Evolutionary conservation across 2,113 vertebrate species (phyloP), one percentile per base, ranked within the genome.

Genomic region (Acanthochromis polyacanthus): DNA sequence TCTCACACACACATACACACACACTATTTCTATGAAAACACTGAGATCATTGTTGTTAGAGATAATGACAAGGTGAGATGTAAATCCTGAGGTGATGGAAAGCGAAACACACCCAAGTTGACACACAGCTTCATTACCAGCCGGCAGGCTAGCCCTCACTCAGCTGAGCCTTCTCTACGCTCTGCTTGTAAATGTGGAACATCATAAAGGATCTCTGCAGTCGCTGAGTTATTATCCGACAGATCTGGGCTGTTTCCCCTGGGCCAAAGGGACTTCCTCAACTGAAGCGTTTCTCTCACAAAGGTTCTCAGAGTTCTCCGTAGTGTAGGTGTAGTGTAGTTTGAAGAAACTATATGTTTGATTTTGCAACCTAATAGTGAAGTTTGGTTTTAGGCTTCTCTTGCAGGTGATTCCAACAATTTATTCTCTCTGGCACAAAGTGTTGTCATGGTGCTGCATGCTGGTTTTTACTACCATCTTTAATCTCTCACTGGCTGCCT

Each of bases 201-300:
- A 50, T 36, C 30, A 36, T 70, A 48, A 60, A 80, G 53, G 56
- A 70, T 53, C 30, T 72, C 67, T 75, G 72, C 78, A 50, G 64
- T 17, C 25, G 73, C 51, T 72, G 78, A 80, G 36, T 81, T 81
- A 78, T 85, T 58, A 71, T 62, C 62, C 0, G 72, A 85, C 82
- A 72, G 48, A 83, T 71, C 69, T 85, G 76, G 83, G 83, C 75
- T 78, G 40, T 78, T 80, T 88, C 86, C 76, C 76, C 14, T 12
- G 79, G 66, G 82, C 25, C 56, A 51, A 10, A 76, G 60, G 76
- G 53, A 53, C 72, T 85, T 82, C 78, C 74, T 84, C 55, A 30
- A 36, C 22, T 52, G 4, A 61, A 65, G 48, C 16, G 60, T 71
- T 64, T 76, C 50, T 75, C 17, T 12, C 30, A 40, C 50, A 32